Evolutionary conservation across 92 coral and sea anemone species (phyloP).

Genomic region (Bergia puertoricense): DNA sequence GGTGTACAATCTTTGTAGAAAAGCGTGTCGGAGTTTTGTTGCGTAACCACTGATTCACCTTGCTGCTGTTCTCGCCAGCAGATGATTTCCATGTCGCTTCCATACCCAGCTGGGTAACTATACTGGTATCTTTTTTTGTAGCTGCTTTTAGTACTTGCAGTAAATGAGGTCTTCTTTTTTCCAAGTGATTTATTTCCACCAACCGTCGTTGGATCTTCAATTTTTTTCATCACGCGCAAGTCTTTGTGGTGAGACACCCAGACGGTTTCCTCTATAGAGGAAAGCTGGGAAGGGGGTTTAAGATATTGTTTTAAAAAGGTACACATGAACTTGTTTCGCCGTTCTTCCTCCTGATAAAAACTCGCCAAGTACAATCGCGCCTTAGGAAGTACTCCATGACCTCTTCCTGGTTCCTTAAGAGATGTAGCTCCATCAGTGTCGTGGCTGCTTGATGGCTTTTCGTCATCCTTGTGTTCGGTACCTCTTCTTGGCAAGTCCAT

Average conservation of each 20-base stretch:
- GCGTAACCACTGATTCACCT: not conserved
- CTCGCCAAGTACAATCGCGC: not conserved
- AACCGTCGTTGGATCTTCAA: not conserved
- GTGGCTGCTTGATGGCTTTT: not conserved
- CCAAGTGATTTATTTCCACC: not conserved
- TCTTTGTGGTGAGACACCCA: not conserved
- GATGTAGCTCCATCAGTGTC: no score
- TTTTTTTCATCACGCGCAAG: not conserved
- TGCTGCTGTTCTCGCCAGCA: not conserved
- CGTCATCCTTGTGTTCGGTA: not conserved
- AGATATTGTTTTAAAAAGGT: not conserved
- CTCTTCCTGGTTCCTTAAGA: not conserved
- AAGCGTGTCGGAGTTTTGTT: not conserved
- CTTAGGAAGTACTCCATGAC: not conserved
- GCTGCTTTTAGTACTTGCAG: not conserved
- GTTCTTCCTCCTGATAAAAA: not conserved
- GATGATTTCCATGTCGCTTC: conserved; percentile 1
- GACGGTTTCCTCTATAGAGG: not conserved
- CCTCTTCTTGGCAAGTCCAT: not conserved
- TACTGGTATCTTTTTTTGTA: not conserved
- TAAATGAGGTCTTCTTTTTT: not conserved
- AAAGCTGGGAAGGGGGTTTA: not conserved
- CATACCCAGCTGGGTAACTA: not conserved
- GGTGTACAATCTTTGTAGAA: not conserved
- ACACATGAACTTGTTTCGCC: not conserved